Percentiles rank a stretch among this genome's conserved stretches.
Conservation (phyloP, 2,888 invertebrate genomes). For the Lepeophtheirus nordmannii region DNA sequence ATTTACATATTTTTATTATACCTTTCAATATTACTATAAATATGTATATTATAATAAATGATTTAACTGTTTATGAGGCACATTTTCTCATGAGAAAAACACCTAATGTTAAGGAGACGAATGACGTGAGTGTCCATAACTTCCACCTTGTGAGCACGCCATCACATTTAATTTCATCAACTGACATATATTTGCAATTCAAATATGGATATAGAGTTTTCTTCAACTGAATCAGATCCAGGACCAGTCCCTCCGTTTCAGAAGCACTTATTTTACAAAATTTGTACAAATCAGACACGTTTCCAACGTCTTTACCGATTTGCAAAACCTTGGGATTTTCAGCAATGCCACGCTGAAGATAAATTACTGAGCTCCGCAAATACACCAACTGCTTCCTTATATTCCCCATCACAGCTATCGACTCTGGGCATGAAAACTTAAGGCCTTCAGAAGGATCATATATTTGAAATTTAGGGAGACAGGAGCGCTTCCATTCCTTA, state of each 20-base stretch:
- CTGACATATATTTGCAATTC: neutral
- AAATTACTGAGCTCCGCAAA: neutral
- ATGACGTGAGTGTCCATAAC: too few relatives aligned
- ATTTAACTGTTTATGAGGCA: too few relatives aligned
- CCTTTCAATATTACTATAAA: neutral
- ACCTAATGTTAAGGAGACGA: too few relatives aligned
- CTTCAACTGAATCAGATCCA: neutral
- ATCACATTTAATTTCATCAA: neutral
- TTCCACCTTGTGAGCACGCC: too few relatives aligned
- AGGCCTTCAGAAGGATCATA: neutral
- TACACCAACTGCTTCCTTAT: neutral
- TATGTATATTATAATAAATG: neutral
- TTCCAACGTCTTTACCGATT: conserved; percentile 1
- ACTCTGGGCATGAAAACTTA: neutral
- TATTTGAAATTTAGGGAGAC: neutral
- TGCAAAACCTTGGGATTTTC: neutral
- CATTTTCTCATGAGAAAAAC: too few relatives aligned
- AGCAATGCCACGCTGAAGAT: neutral
- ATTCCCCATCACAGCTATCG: neutral
- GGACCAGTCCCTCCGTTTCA: neutral
- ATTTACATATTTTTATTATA: neutral
- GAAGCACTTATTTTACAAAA: neutral
- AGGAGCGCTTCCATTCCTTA: neutral
- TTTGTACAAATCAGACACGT: neutral
- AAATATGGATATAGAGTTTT: neutral